Percentiles rank a stretch among this genome's conserved stretches.
Conservation (phyloP, 2,888 invertebrate species). For the Balanococcus diminutus region DNA sequence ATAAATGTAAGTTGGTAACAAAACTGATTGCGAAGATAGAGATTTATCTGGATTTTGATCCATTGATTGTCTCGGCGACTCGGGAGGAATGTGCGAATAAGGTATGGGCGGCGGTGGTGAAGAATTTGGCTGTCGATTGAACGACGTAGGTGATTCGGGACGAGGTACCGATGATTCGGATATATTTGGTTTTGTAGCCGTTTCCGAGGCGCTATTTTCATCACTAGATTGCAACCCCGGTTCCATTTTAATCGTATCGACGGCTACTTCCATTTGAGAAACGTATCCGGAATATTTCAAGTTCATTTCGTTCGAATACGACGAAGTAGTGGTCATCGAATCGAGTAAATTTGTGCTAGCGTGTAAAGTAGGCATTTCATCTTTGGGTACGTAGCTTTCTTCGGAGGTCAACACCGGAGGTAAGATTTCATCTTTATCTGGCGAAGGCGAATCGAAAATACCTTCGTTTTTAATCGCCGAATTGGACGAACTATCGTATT, state of each 20-base stretch:
- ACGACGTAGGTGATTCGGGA: constrained; percentile 19
- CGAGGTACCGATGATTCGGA: constrained; percentile 18
- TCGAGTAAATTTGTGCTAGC: constrained; percentile 48
- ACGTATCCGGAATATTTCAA: constrained; percentile 20
- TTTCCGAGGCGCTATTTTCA: constrained; percentile 33
- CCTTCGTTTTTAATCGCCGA: constrained; percentile 58
- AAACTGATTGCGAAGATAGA: neutral
- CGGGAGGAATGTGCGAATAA: constrained; percentile 36
- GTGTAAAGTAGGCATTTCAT: constrained; percentile 57
- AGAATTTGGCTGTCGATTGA: neutral
- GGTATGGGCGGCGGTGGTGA: constrained; percentile 10
- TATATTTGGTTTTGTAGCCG: neutral
- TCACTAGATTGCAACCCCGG: constrained; percentile 39
- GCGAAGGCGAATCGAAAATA: constrained; percentile 57
- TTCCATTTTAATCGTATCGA: constrained; percentile 47
- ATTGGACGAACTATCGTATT: constrained; percentile 57
- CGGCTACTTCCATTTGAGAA: constrained; percentile 43
- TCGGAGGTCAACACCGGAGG: constrained; percentile 55
- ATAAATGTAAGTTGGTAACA: constrained; percentile 41
- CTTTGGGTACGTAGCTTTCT: constrained; percentile 58
- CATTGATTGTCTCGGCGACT: constrained; percentile 24
- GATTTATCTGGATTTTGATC: constrained; percentile 31
- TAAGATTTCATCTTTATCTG: constrained; percentile 49
- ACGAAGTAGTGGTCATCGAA: constrained; percentile 2
- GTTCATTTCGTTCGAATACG: constrained; percentile 32